Percentiles rank a stretch among this genome's conserved stretches.
phyloP scores from a whole-genome alignment of 2,888 invertebrate genomes.

The Drosophila lutescens region DNA sequence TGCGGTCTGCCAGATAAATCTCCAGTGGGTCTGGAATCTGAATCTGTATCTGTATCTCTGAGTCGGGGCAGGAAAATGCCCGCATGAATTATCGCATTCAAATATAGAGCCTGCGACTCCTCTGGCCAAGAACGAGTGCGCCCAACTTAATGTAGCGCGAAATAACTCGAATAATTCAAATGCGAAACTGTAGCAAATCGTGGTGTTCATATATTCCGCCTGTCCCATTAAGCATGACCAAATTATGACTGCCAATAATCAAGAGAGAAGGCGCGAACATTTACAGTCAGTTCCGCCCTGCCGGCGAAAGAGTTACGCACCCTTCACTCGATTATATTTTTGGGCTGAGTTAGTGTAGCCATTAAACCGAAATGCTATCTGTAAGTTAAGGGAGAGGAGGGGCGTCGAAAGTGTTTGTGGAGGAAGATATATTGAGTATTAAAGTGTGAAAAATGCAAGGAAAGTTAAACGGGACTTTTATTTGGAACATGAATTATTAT shows the following conservation, averaged over 20 bases:
- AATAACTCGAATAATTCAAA: constrained; percentile 76
- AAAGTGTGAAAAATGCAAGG: not conserved
- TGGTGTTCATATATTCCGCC: constrained; percentile 42
- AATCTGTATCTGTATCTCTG: constrained; percentile 5
- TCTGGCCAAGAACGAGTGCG: constrained; percentile 24
- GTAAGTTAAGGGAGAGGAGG: constrained; percentile 12
- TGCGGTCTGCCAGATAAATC: constrained; percentile 46
- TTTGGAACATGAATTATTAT: no score
- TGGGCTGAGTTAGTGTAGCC: constrained; percentile 31
- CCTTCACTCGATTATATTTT: constrained; percentile 21
- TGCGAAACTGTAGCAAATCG: constrained; percentile 35
- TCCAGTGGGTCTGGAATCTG: constrained; percentile 19
- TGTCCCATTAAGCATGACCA: constrained; percentile 38
- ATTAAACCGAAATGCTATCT: constrained; percentile 32
- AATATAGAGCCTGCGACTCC: constrained; percentile 42
- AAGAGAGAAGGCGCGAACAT: constrained; percentile 53
- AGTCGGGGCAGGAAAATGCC: constrained; percentile 32
- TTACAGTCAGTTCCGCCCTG: constrained; percentile 32
- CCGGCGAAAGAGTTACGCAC: constrained; percentile 18
- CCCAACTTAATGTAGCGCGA: constrained; percentile 70
- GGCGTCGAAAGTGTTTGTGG: not conserved
- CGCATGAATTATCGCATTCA: constrained; percentile 64
- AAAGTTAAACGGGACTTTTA: no score
- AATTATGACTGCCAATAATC: constrained; percentile 56
- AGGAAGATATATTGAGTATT: not conserved